A percentile compares a stretch with the other conserved stretches of the same genome.
Evolutionary conservation across 2,888 invertebrate genomes (phyloP).

Genomic region (Psylliodes chrysocephalus): DNA sequence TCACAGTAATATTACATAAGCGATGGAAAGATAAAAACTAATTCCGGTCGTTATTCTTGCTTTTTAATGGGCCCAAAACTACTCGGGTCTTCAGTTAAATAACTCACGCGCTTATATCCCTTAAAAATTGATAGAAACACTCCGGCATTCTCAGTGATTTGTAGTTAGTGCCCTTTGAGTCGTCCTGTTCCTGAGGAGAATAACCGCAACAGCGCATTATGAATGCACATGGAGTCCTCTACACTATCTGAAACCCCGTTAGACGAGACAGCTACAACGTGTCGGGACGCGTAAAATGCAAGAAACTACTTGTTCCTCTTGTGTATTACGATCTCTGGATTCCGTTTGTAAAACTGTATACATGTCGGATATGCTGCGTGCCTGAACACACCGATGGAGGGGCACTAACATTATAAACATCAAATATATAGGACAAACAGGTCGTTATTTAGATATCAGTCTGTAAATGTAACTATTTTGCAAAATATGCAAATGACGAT

Average conservation of each 20-base stretch:
- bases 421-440: too few species aligned
- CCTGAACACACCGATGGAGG: too few species aligned
- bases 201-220: conserved; percentile 20
- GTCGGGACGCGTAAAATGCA: conserved; percentile 16
- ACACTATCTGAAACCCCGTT: conserved; percentile 6
- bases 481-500: too few species aligned
- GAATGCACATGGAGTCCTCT: conserved; percentile 22
- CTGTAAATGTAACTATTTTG: too few species aligned
- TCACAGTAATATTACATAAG: too few species aligned
- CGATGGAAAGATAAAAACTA: too few species aligned
- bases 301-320: not conserved
- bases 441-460: too few species aligned
- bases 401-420: too few species aligned
- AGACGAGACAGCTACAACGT: conserved; percentile 23
- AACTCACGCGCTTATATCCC: not conserved
- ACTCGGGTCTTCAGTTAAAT: not conserved
- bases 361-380: not conserved
- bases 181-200: conserved; percentile 13
- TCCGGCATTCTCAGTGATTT: conserved; percentile 5
- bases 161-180: not conserved
- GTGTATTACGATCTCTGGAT: not conserved
- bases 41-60: too few species aligned
- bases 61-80: too few species aligned
- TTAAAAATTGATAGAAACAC: not conserved
- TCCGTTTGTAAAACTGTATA: not conserved